Evolutionary conservation across 2,888 invertebrate species (phyloP), one percentile per base, ranked within the genome.

Genomic region (Venustoraphidia nigricollis): DNA sequence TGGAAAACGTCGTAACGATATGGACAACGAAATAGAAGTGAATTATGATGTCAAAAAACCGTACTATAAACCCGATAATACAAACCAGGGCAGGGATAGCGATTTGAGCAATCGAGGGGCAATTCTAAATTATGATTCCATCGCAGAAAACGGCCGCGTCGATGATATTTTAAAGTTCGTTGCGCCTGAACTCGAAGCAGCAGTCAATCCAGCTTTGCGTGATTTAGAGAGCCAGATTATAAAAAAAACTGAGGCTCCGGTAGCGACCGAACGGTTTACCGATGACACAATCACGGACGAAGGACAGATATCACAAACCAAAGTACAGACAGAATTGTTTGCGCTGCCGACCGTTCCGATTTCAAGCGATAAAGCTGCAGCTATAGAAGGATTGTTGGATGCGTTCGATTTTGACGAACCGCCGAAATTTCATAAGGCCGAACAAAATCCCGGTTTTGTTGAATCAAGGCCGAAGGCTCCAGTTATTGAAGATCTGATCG

Each of bases 351-450:
- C 27, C 27, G 27, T 27, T 27, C 27, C 27, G 5, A 27, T 70
- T 49, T 61, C 60, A 45, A 58, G 61, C 14, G 68, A 70, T 48
- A 68, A 67, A 56, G 69, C 65, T 54, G 65, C 67, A 59, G 64
- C 67, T 1, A 64, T 72, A 10, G 71, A 72, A 52, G 70, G 69
- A 37, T 57, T 72, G 47, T 57, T 71, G 43, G 63, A 62, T 56
- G 67, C 68, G 60, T 69, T 71, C 45, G 62, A 67, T 38, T 54
- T 55, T 49, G 51, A 53, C 44, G 44, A 41, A 14, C 40, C 44
- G 40, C 35, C 36, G 34, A 51, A 51, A 46, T 34, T 47, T 6
- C 38, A 36, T 34, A 41, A 42, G 11, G 37, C 27, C 27, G 10
- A 36, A 47, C 36, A 47, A n/a, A 17, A 45, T n/a, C 14, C 36